Evolutionary conservation across 2,113 vertebrate species (phyloP).

Genomic region (Periophthalmodon schlosseri): DNA sequence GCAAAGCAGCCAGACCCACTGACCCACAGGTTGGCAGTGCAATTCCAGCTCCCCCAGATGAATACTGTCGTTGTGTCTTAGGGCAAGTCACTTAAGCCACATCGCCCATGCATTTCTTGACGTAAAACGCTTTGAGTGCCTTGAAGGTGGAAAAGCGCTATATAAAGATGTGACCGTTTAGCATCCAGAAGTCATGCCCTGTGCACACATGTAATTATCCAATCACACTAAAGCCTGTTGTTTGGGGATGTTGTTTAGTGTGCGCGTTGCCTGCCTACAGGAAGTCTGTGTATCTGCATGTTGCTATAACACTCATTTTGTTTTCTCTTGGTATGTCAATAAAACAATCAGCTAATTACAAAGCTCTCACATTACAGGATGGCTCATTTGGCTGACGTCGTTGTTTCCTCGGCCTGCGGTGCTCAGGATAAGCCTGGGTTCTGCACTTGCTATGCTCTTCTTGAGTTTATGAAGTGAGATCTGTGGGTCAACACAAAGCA

Average conservation of each 20-base stretch:
- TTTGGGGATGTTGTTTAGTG: constrained; percentile 4
- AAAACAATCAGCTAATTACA: constrained; percentile 9
- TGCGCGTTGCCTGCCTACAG: constrained; percentile 8
- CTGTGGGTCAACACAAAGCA: constrained; percentile 2
- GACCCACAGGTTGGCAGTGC: no score
- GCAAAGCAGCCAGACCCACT: no score
- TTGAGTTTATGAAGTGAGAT: constrained; percentile 1
- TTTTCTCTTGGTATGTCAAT: constrained; percentile 6
- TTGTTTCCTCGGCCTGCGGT: constrained; percentile 4
- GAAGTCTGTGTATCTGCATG: neutral
- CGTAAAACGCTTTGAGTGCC: no score
- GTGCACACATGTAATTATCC: neutral
- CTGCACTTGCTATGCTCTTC: neutral
- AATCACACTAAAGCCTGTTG: neutral
- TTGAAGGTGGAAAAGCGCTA: no score
- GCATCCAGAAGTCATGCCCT: constrained; percentile 1
- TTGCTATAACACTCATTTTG: constrained; percentile 6
- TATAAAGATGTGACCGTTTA: no score
- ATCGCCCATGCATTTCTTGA: no score
- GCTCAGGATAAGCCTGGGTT: neutral
- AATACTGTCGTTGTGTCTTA: no score
- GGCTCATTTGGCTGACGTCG: neutral
- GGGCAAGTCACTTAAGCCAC: no score
- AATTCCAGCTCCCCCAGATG: no score
- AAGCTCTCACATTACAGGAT: constrained; percentile 1